Evolutionary conservation across 2,888 invertebrate genomes (phyloP).

Genomic region (Noctua fimbriata): DNA sequence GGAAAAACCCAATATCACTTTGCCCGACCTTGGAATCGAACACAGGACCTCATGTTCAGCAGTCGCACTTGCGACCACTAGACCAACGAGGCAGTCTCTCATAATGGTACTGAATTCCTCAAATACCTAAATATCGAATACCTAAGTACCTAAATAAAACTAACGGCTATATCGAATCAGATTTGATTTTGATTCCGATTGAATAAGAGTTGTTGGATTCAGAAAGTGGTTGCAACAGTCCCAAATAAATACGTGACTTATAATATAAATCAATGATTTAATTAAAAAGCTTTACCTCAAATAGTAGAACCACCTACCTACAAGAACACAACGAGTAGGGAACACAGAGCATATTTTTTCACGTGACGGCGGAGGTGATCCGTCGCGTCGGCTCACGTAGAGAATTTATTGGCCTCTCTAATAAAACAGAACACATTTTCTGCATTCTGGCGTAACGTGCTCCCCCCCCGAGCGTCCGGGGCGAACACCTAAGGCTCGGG

Average conservation of each 20-base stretch:
- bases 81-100: too few species aligned
- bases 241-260: background rate
- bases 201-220: background rate
- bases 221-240: background rate
- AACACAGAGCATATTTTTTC: constrained; percentile 73
- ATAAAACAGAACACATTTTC: constrained; percentile 87
- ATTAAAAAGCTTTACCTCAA: background rate
- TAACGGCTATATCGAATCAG: background rate
- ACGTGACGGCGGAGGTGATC: constrained; percentile 74
- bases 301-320: constrained; percentile 8
- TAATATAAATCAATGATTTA: background rate
- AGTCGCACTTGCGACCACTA: too few species aligned
- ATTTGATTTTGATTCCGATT: background rate
- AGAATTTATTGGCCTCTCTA: constrained; percentile 85
- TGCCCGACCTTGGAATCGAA: too few species aligned
- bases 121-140: background rate
- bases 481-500: background rate
- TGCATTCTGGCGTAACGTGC: constrained; percentile 80
- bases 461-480: constrained; percentile 48
- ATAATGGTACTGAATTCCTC: background rate
- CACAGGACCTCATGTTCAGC: too few species aligned
- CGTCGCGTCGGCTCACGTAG: constrained; percentile 82
- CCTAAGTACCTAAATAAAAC: background rate
- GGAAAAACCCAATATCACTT: too few species aligned
- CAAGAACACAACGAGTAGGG: constrained; percentile 20